Evolutionary conservation across 2,888 invertebrate genomes (phyloP), one percentile per base, ranked within the genome.

Genomic region (Coremacera marginata): DNA sequence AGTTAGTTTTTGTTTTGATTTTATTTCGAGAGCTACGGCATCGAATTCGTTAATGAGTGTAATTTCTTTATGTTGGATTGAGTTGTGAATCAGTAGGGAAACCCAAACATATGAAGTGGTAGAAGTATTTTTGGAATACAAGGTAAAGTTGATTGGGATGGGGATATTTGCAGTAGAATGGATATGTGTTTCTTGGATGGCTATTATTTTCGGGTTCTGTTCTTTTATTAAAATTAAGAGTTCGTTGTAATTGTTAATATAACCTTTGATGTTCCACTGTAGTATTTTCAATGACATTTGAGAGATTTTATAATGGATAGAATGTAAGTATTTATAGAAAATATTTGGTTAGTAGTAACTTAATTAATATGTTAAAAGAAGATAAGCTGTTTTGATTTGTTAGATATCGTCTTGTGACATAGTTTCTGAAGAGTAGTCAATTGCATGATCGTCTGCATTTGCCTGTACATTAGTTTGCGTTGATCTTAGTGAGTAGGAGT

Each of bases 231-330:
- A 16, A 1, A 44, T 19, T 19, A 9, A 19, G 11, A 68, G 16
- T 19, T 68, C 44, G 19, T 68, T 44, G 31, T 44, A 68, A 44
- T 68, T 68, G 14, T 68, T 31, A 31, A 8, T 14, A 25, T 68
- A 68, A 19, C 68, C 49, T 68, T 49, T 49, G 0, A 68, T 68
- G 27, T 68, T 68, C 49, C 68, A 68, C 37, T 68, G 68, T 19
- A 68, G 16, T 25, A 68, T 2, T 25, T 68, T 49, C n/a, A 68
- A 14, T n/a, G 67, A 16, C 67, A 67, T 67, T 67, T 19, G 25
- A 5, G 31, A 52, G 5, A 25, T 60, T 60, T 19, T 60, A 25
- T 60, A 19, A 60, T 60, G 60, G 25, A 16, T 52, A 4, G 1
- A 52, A 19, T 52, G 9, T 3, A 52, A 19, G 2, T 52, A 52